Base-by-base conservation (phyloP, 1,140 invertebrate genomes). In the Drosophila insularis region DNA sequence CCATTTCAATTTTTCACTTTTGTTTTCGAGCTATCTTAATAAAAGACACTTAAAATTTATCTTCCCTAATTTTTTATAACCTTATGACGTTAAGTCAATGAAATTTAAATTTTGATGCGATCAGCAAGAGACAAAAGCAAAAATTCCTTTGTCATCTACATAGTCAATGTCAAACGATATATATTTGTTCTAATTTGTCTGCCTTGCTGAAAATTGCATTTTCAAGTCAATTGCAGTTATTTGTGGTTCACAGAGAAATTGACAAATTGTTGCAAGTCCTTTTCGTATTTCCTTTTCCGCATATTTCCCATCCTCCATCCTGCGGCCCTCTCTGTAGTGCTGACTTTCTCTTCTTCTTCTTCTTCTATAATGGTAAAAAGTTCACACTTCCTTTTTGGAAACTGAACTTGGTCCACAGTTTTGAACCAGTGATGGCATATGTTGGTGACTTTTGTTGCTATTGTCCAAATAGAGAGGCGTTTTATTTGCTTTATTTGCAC, bases 321-420 rank as follows among this genome's bases (percentile, higher is more conserved):
- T 27, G 4, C 6, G 4, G 23, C 27, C 27, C 17, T 58, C n/a
- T 46, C 11, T 31, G 11, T 7, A 19, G 17, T 19, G 3, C 35
- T 43, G 13, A 19, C n/a, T 53, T 7, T 0, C 14, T 40, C 35
- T 62, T 7, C 13, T 31, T 50, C 17, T 19, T 19, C 72, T 68
- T 60, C 64, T 76, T 72, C 66, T 81, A 75, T 87, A 87, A 87
- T 82, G 82, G 68, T 79, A 50, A 61, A 67, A 75, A 86, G 82
- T 87, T 86, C 82, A 87, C 82, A 87, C 82, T 86, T 87, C 76
- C 82, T 71, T 84, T 58, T 63, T 65, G 60, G 68, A 74, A 79
- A 87, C 69, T 87, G 72, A 79, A 87, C 67, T 87, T 87, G 63
- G 80, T 70, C 80, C 76, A 71, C 65, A 62, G 59, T 32, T n/a